These are phyloP conservation scores for Ladona fulva DNA, from an alignment of 1,140 invertebrate genomes.

Conservation along the genomic window DNA sequence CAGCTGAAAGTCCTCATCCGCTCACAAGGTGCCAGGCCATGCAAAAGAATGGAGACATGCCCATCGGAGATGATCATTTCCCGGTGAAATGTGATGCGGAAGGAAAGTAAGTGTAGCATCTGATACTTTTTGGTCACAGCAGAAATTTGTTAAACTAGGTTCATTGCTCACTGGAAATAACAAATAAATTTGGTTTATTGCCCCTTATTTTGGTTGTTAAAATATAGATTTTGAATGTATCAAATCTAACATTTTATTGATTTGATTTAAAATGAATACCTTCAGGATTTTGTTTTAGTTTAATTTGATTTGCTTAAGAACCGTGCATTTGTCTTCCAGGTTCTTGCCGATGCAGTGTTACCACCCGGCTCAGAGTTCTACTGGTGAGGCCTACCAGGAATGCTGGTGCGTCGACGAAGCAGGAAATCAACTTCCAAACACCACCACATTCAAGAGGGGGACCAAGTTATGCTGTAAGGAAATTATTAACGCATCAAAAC, in stretches of 20 bases:
- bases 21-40: conserved; percentile 54
- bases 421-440: conserved; percentile 60
- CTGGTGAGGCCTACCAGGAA: conserved; percentile 17
- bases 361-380: conserved; percentile 36
- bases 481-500: conserved; percentile 11
- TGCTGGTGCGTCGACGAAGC: conserved; percentile 85
- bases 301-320: too few relatives aligned
- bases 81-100: conserved; percentile 50
- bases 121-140: too few relatives aligned
- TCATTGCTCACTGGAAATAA: too few relatives aligned
- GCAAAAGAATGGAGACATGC: conserved; percentile 18
- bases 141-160: too few relatives aligned
- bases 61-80: conserved; percentile 41
- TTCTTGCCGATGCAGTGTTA: conserved; percentile 67
- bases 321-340: conserved; percentile 22
- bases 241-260: too few relatives aligned
- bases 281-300: too few relatives aligned
- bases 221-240: too few relatives aligned
- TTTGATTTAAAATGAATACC: too few relatives aligned
- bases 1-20: conserved; percentile 14
- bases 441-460: conserved; percentile 52
- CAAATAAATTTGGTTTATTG: too few relatives aligned
- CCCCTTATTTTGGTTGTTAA: too few relatives aligned
- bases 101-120: conserved; percentile 41
- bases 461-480: conserved; percentile 49